These are phyloP conservation scores for Cephus sareptanus DNA, from an alignment of 2,888 invertebrate species.

Conservation along the genomic window DNA sequence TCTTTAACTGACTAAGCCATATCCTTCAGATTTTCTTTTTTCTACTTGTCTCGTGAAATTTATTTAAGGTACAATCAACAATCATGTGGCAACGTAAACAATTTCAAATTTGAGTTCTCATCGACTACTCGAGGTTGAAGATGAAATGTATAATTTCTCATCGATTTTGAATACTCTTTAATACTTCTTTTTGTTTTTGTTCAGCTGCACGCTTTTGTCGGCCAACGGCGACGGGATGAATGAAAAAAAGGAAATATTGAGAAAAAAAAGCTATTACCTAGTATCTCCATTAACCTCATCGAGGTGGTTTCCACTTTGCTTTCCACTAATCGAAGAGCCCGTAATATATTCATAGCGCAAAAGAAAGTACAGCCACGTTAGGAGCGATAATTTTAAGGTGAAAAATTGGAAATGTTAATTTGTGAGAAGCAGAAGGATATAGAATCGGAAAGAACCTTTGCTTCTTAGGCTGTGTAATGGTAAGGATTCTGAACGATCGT, in stretches of 20 bases:
- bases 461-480: not conserved
- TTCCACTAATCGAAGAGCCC: not conserved
- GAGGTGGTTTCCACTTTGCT: constrained; percentile 17
- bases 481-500: not conserved
- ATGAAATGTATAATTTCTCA: too few relatives aligned
- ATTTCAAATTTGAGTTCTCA: not conserved
- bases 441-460: not conserved
- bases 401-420: not conserved
- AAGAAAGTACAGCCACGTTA: not conserved
- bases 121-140: too few relatives aligned
- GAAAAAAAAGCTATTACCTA: not conserved
- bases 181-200: not conserved
- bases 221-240: not conserved
- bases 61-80: not conserved
- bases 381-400: not conserved
- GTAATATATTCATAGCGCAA: not conserved
- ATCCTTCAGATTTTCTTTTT: not conserved
- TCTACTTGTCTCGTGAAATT: not conserved
- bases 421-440: not conserved
- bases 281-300: constrained; percentile 27
- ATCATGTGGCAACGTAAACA: not conserved
- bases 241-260: not conserved
- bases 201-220: not conserved
- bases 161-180: too few relatives aligned
- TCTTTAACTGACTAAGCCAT: not conserved